A percentile compares a stretch with the other conserved stretches of the same genome.
Evolutionary conservation across 2,888 invertebrate genomes (phyloP).

Genomic region (Pseudoips prasinana): DNA sequence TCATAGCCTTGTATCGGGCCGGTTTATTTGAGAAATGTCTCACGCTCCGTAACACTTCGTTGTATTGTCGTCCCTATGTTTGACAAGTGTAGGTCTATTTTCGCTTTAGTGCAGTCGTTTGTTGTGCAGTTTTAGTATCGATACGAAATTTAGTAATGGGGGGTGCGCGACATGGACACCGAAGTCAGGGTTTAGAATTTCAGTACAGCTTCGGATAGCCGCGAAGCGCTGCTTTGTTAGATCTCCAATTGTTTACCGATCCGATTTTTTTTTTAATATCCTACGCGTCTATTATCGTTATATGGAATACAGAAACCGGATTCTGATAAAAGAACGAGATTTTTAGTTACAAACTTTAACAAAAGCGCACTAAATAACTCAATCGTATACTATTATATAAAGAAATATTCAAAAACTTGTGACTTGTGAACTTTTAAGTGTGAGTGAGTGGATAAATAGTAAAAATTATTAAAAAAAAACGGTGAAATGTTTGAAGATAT

Average conservation of each 20-base stretch:
- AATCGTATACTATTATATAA: conserved; percentile 48
- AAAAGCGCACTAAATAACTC: conserved; percentile 34
- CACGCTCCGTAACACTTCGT: conserved; percentile 20
- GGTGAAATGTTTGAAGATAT: conserved; percentile 38
- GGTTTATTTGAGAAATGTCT: conserved; percentile 39
- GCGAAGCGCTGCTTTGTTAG: conserved; percentile 78
- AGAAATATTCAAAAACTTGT: conserved; percentile 30
- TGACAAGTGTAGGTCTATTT: background rate
- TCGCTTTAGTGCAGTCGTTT: conserved; percentile 3
- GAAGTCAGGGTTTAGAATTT: conserved; percentile 80
- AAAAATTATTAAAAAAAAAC: conserved; percentile 25
- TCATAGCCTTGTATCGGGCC: conserved; percentile 75
- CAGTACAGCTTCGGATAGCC: conserved; percentile 81
- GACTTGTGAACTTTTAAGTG: conserved; percentile 44
- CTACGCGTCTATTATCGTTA: conserved; percentile 43
- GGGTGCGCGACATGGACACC: conserved; percentile 81
- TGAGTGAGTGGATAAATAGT: conserved; percentile 31
- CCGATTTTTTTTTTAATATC: conserved; percentile 66
- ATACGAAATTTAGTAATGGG: conserved; percentile 78
- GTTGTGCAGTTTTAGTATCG: conserved; percentile 41
- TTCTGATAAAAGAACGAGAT: conserved; percentile 34
- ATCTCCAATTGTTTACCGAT: conserved; percentile 73
- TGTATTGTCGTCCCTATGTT: conserved; percentile 33
- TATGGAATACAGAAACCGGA: conserved; percentile 40
- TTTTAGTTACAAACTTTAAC: conserved; percentile 25